These are phyloP conservation scores for Cynopterus sphinx DNA, from an alignment of 2,797 vertebrate genomes.

Conservation along the genomic window DNA sequence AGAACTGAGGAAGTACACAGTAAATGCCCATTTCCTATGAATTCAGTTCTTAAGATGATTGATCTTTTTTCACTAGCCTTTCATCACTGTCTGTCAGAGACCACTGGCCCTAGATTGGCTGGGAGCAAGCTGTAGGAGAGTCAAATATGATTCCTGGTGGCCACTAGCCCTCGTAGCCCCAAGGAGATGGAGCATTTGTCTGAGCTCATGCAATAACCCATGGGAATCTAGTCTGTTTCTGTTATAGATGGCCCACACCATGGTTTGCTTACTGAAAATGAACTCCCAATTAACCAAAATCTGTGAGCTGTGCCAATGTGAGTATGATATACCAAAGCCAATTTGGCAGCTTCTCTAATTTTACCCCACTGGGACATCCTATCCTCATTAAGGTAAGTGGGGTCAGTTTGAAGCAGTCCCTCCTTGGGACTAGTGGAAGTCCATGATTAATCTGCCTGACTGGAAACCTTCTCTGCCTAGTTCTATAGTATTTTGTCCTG, in stretches of 20 bases:
- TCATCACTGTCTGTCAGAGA: not conserved
- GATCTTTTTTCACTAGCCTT: not conserved
- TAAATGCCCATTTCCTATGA: not conserved
- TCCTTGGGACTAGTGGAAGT: not conserved
- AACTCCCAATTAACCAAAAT: not conserved
- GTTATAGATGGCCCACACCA: not conserved
- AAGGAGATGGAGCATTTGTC: not conserved
- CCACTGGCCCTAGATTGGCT: not conserved
- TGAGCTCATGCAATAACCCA: not conserved
- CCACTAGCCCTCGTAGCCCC: not conserved
- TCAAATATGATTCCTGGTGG: not conserved
- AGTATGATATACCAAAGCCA: not conserved
- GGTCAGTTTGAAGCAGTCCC: not conserved
- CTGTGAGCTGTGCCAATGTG: not conserved
- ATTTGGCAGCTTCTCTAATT: not conserved
- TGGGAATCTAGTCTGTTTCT: not conserved
- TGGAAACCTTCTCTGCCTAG: not conserved
- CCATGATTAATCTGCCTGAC: not conserved
- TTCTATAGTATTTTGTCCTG: not conserved
- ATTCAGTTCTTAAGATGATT: not conserved
- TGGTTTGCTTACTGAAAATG: not conserved
- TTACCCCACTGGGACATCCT: not conserved
- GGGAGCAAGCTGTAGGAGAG: not conserved
- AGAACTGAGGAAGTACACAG: not conserved
- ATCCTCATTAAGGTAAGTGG: conserved; percentile 20